phyloP scores from a whole-genome alignment of 64 coral and sea anemone species.

The Actinia equina region DNA sequence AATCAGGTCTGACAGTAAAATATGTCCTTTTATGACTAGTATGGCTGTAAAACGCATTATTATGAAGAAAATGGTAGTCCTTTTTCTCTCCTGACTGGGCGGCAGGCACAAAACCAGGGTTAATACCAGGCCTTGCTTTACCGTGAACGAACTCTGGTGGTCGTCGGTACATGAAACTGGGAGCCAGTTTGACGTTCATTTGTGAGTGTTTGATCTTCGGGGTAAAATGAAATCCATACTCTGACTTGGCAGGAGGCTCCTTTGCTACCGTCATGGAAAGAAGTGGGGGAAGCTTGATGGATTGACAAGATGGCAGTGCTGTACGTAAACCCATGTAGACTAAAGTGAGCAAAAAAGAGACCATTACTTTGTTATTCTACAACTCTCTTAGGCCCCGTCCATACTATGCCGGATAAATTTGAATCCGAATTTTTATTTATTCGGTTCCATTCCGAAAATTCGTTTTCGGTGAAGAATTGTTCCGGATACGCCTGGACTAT shows the following conservation, averaged over 20 bases:
- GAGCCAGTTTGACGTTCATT: conserved; percentile 57
- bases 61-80: conserved; percentile 71
- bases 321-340: neutral
- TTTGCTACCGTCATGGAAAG: conserved; percentile 63
- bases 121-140: conserved; percentile 19
- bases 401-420: no score
- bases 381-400: no score
- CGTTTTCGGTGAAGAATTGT: no score
- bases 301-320: neutral
- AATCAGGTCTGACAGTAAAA: conserved; percentile 83
- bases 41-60: conserved; percentile 71
- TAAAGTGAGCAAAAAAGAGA: neutral
- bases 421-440: no score
- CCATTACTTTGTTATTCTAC: no score
- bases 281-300: conserved; percentile 46
- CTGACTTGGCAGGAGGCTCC: conserved; percentile 30
- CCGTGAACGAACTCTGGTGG: conserved; percentile 52
- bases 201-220: conserved; percentile 77
- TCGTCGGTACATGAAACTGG: conserved; percentile 81
- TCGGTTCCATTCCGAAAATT: no score
- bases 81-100: conserved; percentile 37
- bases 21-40: conserved; percentile 42
- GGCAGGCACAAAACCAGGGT: conserved; percentile 70
- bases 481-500: no score
- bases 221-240: conserved; percentile 67